Evolutionary conservation across 2,113 vertebrate genomes (phyloP).

Genomic region (Irena cyanogastra): DNA sequence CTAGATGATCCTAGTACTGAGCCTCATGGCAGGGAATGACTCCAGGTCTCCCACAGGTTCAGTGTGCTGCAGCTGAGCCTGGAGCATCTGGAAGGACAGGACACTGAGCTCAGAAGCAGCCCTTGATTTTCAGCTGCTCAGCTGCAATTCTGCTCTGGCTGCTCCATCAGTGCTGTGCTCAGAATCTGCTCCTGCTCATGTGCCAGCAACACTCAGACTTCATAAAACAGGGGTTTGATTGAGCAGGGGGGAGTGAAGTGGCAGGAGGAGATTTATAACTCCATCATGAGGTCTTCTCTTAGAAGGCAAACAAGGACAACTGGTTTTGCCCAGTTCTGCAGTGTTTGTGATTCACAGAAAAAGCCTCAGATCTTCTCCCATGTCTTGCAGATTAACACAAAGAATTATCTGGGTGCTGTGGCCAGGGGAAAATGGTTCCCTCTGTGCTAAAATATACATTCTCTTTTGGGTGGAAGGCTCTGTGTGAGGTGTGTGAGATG

Average conservation of each 20-base stretch:
- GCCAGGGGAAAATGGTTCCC: background rate
- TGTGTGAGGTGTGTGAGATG: background rate
- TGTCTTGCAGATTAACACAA: background rate
- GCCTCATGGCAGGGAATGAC: background rate
- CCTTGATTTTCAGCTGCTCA: background rate
- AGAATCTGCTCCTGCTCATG: background rate
- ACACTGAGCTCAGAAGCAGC: background rate
- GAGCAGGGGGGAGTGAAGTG: background rate
- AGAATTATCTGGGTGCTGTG: background rate
- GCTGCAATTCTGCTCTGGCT: background rate
- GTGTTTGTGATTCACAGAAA: background rate
- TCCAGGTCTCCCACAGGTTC: constrained; percentile 25
- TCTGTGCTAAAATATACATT: rapidly evolving
- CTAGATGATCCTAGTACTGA: background rate
- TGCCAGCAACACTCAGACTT: background rate
- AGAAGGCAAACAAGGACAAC: background rate
- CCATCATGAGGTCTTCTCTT: rapidly evolving
- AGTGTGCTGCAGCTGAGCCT: background rate
- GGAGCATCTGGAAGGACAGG: constrained; percentile 7
- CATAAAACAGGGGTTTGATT: background rate
- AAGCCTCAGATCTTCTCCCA: background rate
- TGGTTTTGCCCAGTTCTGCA: background rate
- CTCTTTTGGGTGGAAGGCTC: background rate
- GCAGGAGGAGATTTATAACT: background rate
- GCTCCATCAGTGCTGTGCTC: background rate